A percentile compares a stretch with the other conserved stretches of the same genome.
Evolutionary conservation across 2,888 invertebrate genomes (phyloP).

Genomic region (Pseudeuparius sepicola): DNA sequence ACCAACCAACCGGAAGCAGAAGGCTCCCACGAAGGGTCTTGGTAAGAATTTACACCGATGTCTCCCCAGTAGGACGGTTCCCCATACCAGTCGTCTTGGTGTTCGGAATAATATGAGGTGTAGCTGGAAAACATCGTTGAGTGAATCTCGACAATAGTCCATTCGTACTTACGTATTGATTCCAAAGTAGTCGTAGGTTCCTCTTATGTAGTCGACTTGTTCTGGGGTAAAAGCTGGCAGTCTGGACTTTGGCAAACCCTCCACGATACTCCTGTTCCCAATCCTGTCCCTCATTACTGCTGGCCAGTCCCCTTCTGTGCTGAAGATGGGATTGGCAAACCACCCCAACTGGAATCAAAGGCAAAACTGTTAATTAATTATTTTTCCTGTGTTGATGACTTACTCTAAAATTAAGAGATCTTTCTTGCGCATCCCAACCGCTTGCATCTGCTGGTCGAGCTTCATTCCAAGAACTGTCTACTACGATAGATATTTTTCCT

Average conservation of each 20-base stretch:
- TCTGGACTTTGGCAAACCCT: conserved; percentile 45
- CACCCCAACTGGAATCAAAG: conserved; percentile 24
- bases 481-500: too few relatives aligned
- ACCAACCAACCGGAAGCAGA: conserved; percentile 8
- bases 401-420: too few relatives aligned
- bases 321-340: conserved; percentile 49
- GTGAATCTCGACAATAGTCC: too few relatives aligned
- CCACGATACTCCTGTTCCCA: conserved; percentile 41
- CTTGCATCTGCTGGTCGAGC: too few relatives aligned
- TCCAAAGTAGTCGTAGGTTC: conserved; percentile 61
- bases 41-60: conserved; percentile 1
- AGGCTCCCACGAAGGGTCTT: conserved; percentile 10
- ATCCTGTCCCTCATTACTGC: conserved; percentile 50
- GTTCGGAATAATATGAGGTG: too few relatives aligned
- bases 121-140: too few relatives aligned
- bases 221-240: conserved; percentile 50
- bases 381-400: too few relatives aligned
- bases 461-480: too few relatives aligned
- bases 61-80: conserved; percentile 6
- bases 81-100: conserved; percentile 6
- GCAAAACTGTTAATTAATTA: too few relatives aligned
- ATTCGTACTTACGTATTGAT: conserved; percentile 43
- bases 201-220: conserved; percentile 49
- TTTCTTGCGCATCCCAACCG: too few relatives aligned
- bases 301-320: conserved; percentile 61